Percentiles rank a stretch among this genome's conserved stretches.
Conservation (phyloP, 2,797 vertebrate genomes). For the Myotis findleyi region DNA sequence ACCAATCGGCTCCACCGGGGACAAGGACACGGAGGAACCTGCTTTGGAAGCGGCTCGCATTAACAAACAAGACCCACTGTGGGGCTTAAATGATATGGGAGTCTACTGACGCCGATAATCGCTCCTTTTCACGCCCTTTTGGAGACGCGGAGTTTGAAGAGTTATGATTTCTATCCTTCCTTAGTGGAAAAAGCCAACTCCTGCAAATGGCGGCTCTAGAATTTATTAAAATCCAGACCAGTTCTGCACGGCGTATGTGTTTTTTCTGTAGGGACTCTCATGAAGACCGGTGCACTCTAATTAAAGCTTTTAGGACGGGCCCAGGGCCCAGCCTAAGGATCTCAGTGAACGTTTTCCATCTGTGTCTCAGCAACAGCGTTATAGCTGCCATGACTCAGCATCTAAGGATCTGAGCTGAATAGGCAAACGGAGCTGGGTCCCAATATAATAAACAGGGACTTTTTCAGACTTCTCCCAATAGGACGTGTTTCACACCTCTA, state of each 20-base stretch:
- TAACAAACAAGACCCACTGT: constrained; percentile 12
- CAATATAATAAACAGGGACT: not conserved
- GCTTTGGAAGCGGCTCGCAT: constrained; percentile 38
- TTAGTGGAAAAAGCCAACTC: not conserved
- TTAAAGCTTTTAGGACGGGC: not conserved
- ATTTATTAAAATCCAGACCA: not conserved
- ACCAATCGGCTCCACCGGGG: constrained; percentile 59
- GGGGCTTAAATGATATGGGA: constrained; percentile 35
- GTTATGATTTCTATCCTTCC: constrained; percentile 41
- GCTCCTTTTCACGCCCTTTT: constrained; percentile 52
- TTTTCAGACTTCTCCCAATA: not conserved
- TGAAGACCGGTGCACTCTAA: not conserved
- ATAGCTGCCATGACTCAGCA: not conserved
- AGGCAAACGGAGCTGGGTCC: not conserved
- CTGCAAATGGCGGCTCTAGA: not conserved
- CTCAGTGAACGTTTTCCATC: not conserved
- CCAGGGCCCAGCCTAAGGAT: not conserved
- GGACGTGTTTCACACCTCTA: not conserved
- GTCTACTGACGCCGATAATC: constrained; percentile 49
- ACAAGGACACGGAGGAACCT: constrained; percentile 62
- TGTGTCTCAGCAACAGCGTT: accelerated
- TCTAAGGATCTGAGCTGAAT: not conserved
- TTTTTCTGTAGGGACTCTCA: not conserved
- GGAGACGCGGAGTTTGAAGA: constrained; percentile 12
- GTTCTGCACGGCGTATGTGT: not conserved